Evolutionary conservation across 2,888 invertebrate genomes (phyloP), one percentile per base, ranked within the genome.

Genomic region (Ormyrus rosae): DNA sequence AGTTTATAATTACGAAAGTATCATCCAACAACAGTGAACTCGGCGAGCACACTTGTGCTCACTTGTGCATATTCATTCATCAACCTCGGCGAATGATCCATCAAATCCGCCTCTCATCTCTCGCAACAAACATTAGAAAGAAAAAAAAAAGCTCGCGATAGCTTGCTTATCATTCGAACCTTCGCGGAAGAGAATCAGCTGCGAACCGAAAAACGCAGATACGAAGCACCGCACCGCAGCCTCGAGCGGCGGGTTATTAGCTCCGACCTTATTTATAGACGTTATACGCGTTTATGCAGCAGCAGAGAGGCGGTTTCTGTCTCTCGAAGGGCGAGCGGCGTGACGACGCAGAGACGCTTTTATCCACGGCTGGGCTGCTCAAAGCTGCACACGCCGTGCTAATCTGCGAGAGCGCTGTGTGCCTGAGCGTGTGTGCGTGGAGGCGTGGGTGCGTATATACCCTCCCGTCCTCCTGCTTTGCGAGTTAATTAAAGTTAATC

Each of bases 401-500:
- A 72, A 71, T 67, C 72, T 68, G 50, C 64, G 34, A 19, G 34
- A 8, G 10, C 46, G 11, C 46, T 13, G 6, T n/a, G 45, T n/a
- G 13, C 34, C 1, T 46, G 11, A 46, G 34, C 19, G 10, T 50
- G 9, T 67, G 51, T 67, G 45, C 50, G 50, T 46, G 6, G 11
- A 9, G 8, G 5, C 9, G 10, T 6, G 61, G n/a, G 48, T 4
- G 34, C 11, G 48, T 2, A n/a, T n/a, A 6, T 13, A 8, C 19
- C 51, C 19, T 34, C 10, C 34, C 7, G 51, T 58, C 19, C 19
- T 1, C 19, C 19, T 19, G 19, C 19, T 19, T 19, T 67, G 50
- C 55, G 56, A 72, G 80, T 81, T 81, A 81, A 81, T 81, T 81
- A 81, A 81, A 81, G 80, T 73, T 77, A 77, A 81, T 81, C 68